These are phyloP conservation scores for Polydrusus cervinus DNA, from an alignment of 2,888 invertebrate genomes.

Conservation along the genomic window DNA sequence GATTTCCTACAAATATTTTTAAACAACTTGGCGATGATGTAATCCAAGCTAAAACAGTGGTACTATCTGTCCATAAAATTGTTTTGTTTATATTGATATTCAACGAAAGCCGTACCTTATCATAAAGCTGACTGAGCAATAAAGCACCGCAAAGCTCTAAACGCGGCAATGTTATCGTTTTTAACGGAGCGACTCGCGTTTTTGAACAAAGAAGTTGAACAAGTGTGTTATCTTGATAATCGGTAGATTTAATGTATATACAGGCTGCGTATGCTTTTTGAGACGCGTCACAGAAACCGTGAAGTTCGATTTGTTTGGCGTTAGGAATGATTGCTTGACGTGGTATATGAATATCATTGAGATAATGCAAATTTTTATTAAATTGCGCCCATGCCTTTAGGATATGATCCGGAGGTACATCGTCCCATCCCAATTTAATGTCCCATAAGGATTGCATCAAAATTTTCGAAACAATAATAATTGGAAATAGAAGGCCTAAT, in stretches of 20 bases:
- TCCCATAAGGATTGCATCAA: slow-evolving; percentile 42
- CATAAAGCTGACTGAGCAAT: slow-evolving; percentile 35
- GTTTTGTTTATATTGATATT: slow-evolving; percentile 22
- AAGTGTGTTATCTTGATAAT: slow-evolving; percentile 14
- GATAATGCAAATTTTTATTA: background rate
- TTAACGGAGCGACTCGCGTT: slow-evolving; percentile 42
- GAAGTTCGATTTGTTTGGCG: slow-evolving; percentile 28
- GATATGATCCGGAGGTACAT: slow-evolving; percentile 30
- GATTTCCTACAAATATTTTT: slow-evolving; percentile 60
- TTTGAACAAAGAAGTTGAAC: slow-evolving; percentile 31
- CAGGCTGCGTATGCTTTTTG: slow-evolving; percentile 15
- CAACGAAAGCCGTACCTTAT: slow-evolving; percentile 27
- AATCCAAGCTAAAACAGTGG: slow-evolving; percentile 27
- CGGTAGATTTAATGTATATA: slow-evolving; percentile 21
- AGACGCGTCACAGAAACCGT: slow-evolving; percentile 47
- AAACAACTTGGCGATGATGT: slow-evolving; percentile 45
- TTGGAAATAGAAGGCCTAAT: slow-evolving; percentile 47
- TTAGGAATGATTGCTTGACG: slow-evolving; percentile 21
- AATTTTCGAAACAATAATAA: slow-evolving; percentile 44
- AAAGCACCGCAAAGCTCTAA: slow-evolving; percentile 34
- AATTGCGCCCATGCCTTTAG: slow-evolving; percentile 28
- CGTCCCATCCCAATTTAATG: slow-evolving; percentile 44
- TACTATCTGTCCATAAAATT: slow-evolving; percentile 18
- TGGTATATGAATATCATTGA: slow-evolving; percentile 33
- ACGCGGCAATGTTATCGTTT: slow-evolving; percentile 34